Evolutionary conservation across 2,888 invertebrate species (phyloP), one percentile per base, ranked within the genome.

Genomic region (Cephonodes hylas): DNA sequence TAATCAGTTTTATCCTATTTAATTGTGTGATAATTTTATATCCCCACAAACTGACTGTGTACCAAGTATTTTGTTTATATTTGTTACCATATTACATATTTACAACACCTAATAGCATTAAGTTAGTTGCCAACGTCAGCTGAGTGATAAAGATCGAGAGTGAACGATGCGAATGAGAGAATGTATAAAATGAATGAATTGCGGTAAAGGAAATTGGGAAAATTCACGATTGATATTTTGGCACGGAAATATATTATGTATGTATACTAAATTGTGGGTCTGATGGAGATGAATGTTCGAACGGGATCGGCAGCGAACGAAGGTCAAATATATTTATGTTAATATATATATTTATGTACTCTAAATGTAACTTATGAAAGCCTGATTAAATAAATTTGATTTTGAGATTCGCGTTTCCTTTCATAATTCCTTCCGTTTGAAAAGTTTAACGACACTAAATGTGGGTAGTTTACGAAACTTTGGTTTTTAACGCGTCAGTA

Each of bases 351-450:
- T 69, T 66, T 67, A 63, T 68, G 67, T 68, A 71, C 66, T 72
- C 71, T 60, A 72, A 75, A 73, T 81, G 75, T 79, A 80, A 76
- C 67, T 76, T 75, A 79, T 74, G 73, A 75, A 74, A 75, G 74
- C 73, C 72, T 70, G 74, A 74, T 72, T 77, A 78, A 77, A 79
- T 73, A 75, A 72, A 66, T 76, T 76, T 77, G 73, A 75, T 77
- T 80, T 77, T 73, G 69, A 70, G 61, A 69, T 31, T 58, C 5
- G 53, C 64, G 66, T 75, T 71, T 69, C 5, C 65, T 66, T 71
- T 38, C 38, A n/a, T 25, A n/a, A 15, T 8, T 1, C 7, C 15
- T 23, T 20, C 13, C 13, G 10, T 22, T 42, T 42, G 1, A n/a
- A n/a, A n/a, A n/a, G n/a, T n/a, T n/a, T n/a, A n/a, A n/a, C n/a